Percentiles rank a stretch among this genome's conserved stretches.
Evolutionary conservation across 2,113 vertebrate genomes (phyloP).

Genomic region (Ramphastos sulfuratus): DNA sequence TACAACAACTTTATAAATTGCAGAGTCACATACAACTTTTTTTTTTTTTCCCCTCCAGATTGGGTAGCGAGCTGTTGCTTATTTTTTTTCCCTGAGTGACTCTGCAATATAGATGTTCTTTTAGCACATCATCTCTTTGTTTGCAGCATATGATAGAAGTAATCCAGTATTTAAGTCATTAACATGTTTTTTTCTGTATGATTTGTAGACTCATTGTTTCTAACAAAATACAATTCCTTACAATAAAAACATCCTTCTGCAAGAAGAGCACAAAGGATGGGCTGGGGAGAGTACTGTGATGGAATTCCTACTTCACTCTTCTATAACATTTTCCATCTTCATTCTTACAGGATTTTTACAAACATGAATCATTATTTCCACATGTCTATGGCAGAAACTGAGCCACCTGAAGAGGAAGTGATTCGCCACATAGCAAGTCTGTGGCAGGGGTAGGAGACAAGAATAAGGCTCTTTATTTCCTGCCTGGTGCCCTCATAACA

Average conservation of each 20-base stretch:
- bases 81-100: neutral
- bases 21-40: neutral
- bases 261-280: neutral
- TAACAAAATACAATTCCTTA: neutral
- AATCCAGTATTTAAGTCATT: neutral
- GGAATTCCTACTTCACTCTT: neutral
- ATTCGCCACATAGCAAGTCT: neutral
- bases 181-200: neutral
- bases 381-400: constrained; percentile 25
- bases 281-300: neutral
- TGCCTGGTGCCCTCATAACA: neutral
- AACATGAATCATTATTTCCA: constrained; percentile 17
- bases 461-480: constrained; percentile 6
- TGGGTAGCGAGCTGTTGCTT: neutral
- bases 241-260: neutral
- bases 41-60: neutral
- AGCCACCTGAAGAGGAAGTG: constrained; percentile 53
- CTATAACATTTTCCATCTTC: neutral
- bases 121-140: neutral
- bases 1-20: neutral
- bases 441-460: constrained; percentile 22
- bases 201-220: neutral
- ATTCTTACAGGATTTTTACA: constrained; percentile 9
- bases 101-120: neutral
- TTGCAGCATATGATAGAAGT: neutral